phyloP scores from a whole-genome alignment of 1,140 invertebrate species.

The Lordiphosa mommai region DNA sequence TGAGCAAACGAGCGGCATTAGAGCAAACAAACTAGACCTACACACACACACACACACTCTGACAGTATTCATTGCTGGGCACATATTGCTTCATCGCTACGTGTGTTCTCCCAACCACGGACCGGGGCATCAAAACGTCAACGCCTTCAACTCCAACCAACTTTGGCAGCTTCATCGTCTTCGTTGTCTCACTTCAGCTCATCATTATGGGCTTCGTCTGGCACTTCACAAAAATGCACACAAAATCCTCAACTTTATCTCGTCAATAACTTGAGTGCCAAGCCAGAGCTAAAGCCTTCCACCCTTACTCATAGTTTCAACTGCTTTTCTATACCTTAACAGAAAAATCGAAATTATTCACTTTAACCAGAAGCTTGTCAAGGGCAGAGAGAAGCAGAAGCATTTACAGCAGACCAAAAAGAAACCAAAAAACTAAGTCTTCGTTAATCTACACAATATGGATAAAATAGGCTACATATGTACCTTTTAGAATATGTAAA shows the following conservation, averaged over 20 bases:
- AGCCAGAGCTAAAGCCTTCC: constrained; percentile 4
- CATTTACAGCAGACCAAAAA: too few species aligned
- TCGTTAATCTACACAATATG: too few species aligned
- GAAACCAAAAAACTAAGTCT: too few species aligned
- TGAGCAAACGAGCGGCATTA: constrained; percentile 73
- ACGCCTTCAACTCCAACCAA: constrained; percentile 20
- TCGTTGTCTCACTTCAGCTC: constrained; percentile 8
- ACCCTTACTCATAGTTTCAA: constrained; percentile 6
- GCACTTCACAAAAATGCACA: constrained; percentile 75
- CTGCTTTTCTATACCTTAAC: too few species aligned
- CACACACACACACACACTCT: constrained; percentile 20
- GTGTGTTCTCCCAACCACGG: constrained; percentile 17
- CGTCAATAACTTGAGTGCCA: constrained; percentile 70
- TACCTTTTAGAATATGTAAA: too few species aligned
- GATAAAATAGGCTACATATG: too few species aligned
- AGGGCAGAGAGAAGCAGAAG: too few species aligned
- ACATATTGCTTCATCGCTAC: constrained; percentile 47
- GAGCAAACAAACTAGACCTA: constrained; percentile 75
- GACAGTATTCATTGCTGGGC: not conserved
- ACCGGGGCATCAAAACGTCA: constrained; percentile 35
- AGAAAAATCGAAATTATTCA: too few species aligned
- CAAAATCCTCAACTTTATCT: constrained; percentile 77
- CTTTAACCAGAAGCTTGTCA: too few species aligned
- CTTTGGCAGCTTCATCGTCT: constrained; percentile 23
- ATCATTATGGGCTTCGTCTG: constrained; percentile 62